Base-by-base conservation (phyloP, 2,797 vertebrate genomes). In the Rhynchotus rufescens region DNA sequence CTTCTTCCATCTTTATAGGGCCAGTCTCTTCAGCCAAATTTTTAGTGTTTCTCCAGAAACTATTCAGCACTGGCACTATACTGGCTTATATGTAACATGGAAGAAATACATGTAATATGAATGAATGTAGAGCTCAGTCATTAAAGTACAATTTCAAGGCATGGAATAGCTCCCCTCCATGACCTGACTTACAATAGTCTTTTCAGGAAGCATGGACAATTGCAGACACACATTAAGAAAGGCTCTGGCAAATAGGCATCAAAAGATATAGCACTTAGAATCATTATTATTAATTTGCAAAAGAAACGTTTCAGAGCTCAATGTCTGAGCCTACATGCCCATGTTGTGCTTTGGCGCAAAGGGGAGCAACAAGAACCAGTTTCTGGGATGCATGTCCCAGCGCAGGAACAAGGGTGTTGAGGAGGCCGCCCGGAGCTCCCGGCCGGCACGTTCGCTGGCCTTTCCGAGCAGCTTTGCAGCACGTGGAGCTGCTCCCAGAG, bases 361-460 rank as follows among this genome's bases (percentile, higher is more conserved):
- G 16, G 9, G 28, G 28, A 54, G 52, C 28, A 54, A 28, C 52
- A 54, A 54, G 36, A 38, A 25, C 44, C 45, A n/a, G 21, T 3
- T 25, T 36, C 47, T 6, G n/a, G 12, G 6, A 28, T 52, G 51
- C 15, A 15, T 28, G 45, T 32, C 19, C 40, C 0, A 0, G n/a
- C 5, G 2, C 1, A 4, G 13, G 62, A 11, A 19, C 38, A 25
- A 10, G 22, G 26, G 14, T 54, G 11, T 12, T 6, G 8, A 4
- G 38, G 25, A 44, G 22, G 9, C 5, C 3, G 6, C 21, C 38
- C 4, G 28, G 42, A 28, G 28, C 16, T 56, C 16, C 30, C 10
- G 28, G 52, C 6, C 16, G 4, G 52, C 11, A 28, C 17, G 4
- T n/a, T n/a, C 17, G 10, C 17, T 4, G 10, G 28, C 52, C 52